Evolutionary conservation across 2,888 invertebrate species (phyloP), one percentile per base, ranked within the genome.

Genomic region (Xanthia icteritia): DNA sequence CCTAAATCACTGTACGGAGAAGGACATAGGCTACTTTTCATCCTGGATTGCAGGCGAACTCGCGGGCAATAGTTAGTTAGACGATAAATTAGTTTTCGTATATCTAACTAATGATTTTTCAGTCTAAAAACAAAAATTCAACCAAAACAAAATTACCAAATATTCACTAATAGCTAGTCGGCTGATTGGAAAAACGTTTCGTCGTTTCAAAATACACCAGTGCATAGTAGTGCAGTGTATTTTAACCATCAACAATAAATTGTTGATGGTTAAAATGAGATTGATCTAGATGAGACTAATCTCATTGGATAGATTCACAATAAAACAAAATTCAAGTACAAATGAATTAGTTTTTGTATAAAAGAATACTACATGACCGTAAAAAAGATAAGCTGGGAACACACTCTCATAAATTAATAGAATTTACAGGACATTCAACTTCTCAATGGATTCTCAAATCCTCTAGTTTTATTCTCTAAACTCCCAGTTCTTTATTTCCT

Each of bases 401-500:
- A 54, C 1, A 61, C 31, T 31, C 15, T 48, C 23, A 48, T 72
- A 42, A 31, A 72, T 20, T 61, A 72, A 74, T 58, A 66, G 0
- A 74, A 83, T 77, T 60, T 82, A 2, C 58, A 54, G 23, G 23
- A 67, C n/a, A 61, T 13, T 73, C 11, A 5, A 31, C 27, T 42
- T 60, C 51, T 9, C 36, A 68, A 60, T 54, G 23, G 20, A 67
- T 72, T 78, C 67, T 48, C 15, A 71, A 71, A 78, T 31, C 27
- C 36, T 31, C 20, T 6, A 69, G n/a, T 58, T 68, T 45, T 81
- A 76, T 76, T 72, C 42, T 68, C 58, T 48, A 61, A 72, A 76
- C 23, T 60, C 15, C 69, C 39, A 48, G 42, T 56, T 60, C 65
- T 73, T 58, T n/a, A 48, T 76, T 75, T 85, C 83, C 84, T 82